Percentiles rank a stretch among this genome's conserved stretches.
phyloP scores from a whole-genome alignment of 2,888 invertebrate species.

The Agonopterix arenella region DNA sequence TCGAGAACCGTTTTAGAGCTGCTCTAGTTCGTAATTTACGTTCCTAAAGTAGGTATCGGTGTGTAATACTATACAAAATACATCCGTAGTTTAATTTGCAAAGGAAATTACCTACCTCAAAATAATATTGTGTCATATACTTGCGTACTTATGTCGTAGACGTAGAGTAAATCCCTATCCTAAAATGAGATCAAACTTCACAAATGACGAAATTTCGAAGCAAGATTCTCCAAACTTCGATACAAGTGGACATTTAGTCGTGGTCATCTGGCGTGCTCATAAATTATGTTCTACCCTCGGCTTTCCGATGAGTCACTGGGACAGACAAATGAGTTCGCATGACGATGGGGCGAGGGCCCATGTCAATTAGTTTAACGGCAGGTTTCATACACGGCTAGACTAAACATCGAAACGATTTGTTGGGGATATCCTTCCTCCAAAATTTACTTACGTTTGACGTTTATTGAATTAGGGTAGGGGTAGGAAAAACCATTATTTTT shows the following conservation, averaged over 20 bases:
- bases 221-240: neutral
- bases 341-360: constrained; percentile 35
- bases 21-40: too few species aligned
- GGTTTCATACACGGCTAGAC: constrained; percentile 5
- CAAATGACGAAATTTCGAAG: neutral
- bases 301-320: constrained; percentile 54
- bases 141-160: too few species aligned
- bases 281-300: constrained; percentile 43
- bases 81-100: too few species aligned
- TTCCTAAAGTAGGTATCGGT: too few species aligned
- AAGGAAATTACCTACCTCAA: too few species aligned
- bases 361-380: constrained; percentile 32
- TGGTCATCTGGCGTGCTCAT: constrained; percentile 42
- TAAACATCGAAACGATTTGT: constrained; percentile 7
- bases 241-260: constrained; percentile 17
- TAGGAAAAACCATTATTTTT: neutral
- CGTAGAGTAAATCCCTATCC: too few species aligned
- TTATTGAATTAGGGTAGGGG: constrained; percentile 8
- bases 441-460: constrained; percentile 9
- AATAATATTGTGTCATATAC: too few species aligned
- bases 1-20: too few species aligned
- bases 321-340: constrained; percentile 50
- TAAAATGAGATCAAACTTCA: too few species aligned
- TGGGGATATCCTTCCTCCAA: constrained; percentile 8
- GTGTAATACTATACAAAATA: too few species aligned